Percentiles rank a stretch among this genome's conserved stretches.
Evolutionary conservation across 1,140 invertebrate species (phyloP).

Genomic region (Mactra quadrangularis): DNA sequence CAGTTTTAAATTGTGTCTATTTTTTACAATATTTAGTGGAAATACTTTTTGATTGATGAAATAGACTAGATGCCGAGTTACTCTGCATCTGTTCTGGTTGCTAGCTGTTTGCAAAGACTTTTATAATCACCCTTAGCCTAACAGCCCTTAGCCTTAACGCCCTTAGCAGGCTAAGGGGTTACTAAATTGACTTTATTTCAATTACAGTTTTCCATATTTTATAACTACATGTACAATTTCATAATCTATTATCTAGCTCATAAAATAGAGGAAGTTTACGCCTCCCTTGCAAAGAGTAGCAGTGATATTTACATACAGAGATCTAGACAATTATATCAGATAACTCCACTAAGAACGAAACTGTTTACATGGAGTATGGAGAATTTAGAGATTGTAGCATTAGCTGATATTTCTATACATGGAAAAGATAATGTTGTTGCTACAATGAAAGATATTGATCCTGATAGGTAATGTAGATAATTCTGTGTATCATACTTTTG

Average conservation of each 20-base stretch:
- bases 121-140: too few relatives aligned
- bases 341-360: slow-evolving; percentile 88
- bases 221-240: too few relatives aligned
- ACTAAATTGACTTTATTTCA: too few relatives aligned
- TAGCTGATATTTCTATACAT: slow-evolving; percentile 94
- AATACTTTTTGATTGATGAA: too few relatives aligned
- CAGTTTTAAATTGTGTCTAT: too few relatives aligned
- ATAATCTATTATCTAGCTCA: slow-evolving; percentile 81
- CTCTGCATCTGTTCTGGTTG: too few relatives aligned
- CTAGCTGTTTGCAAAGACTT: too few relatives aligned
- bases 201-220: too few relatives aligned
- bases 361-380: slow-evolving; percentile 92
- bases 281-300: slow-evolving; percentile 93
- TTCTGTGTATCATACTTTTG: background rate
- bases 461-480: slow-evolving; percentile 89
- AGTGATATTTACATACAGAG: slow-evolving; percentile 97
- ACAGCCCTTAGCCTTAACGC: too few relatives aligned
- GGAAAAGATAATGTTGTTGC: slow-evolving; percentile 91
- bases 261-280: slow-evolving; percentile 93
- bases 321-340: slow-evolving; percentile 90
- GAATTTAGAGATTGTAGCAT: slow-evolving; percentile 88
- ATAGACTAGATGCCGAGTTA: too few relatives aligned
- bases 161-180: too few relatives aligned
- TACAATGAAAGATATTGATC: slow-evolving; percentile 91
- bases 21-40: too few relatives aligned